Evolutionary conservation across 2,888 invertebrate genomes (phyloP).

Genomic region (Pyrochroa serraticornis): DNA sequence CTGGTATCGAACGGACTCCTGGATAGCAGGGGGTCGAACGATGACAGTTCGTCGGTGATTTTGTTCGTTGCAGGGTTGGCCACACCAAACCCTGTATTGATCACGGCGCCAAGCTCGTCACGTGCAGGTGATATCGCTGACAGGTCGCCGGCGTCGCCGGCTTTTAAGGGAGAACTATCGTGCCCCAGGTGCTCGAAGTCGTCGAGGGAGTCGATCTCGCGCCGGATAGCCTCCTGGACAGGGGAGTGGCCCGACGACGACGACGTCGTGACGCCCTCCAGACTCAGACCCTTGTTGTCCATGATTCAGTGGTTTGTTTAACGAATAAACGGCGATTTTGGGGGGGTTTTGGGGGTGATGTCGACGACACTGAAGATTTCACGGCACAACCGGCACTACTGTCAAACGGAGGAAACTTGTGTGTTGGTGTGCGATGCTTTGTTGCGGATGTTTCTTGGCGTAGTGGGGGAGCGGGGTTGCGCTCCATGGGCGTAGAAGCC

Average conservation of each 20-base stretch:
- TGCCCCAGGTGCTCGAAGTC: slow-evolving; percentile 77
- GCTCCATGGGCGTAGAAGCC: slow-evolving; percentile 12
- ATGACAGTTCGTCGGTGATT: slow-evolving; percentile 38
- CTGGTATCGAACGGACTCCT: slow-evolving; percentile 3
- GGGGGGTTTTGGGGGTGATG: background rate
- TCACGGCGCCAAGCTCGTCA: slow-evolving; percentile 46
- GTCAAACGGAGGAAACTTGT: slow-evolving; percentile 36
- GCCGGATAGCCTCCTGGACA: slow-evolving; percentile 29
- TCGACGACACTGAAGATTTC: slow-evolving; percentile 19
- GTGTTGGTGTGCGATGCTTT: slow-evolving; percentile 28
- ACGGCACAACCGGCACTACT: slow-evolving; percentile 37
- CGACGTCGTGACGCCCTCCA: slow-evolving; percentile 32
- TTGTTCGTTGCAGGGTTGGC: slow-evolving; percentile 43
- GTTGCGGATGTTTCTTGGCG: slow-evolving; percentile 31
- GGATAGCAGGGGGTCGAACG: slow-evolving; percentile 33
- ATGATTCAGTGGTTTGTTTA: slow-evolving; percentile 9
- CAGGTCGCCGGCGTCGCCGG: slow-evolving; percentile 53
- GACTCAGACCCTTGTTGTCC: slow-evolving; percentile 20
- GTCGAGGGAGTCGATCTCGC: slow-evolving; percentile 74
- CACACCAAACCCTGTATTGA: slow-evolving; percentile 58
- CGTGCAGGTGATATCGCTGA: slow-evolving; percentile 38
- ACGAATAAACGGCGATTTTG: slow-evolving; percentile 1
- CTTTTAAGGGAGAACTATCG: slow-evolving; percentile 60
- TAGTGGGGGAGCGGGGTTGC: slow-evolving; percentile 20
- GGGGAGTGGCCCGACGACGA: slow-evolving; percentile 21